These are phyloP conservation scores for Himalopsyche phryganea DNA, from an alignment of 1,140 invertebrate genomes.

Conservation along the genomic window DNA sequence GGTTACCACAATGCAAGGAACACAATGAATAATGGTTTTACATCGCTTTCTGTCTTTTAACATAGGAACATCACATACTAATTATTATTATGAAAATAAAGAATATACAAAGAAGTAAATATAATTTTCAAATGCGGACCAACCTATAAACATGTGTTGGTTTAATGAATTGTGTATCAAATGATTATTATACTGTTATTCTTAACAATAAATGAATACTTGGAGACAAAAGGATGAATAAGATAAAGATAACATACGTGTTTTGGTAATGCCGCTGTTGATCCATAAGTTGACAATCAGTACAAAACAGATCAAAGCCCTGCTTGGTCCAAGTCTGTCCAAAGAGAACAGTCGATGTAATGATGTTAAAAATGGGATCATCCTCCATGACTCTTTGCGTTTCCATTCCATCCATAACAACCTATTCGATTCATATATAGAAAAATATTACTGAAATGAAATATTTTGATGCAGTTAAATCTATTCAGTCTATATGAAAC, in stretches of 20 bases:
- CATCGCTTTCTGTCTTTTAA: no score
- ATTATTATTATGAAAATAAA: no score
- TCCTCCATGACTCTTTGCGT: constrained; percentile 42
- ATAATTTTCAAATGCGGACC: no score
- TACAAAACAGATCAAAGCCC: constrained; percentile 55
- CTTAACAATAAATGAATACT: no score
- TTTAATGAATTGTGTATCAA: no score
- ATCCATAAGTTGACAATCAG: constrained; percentile 52
- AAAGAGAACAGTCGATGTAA: constrained; percentile 61
- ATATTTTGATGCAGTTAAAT: constrained; percentile 1
- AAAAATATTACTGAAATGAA: neutral
- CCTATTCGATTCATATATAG: constrained; percentile 15
- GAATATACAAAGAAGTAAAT: no score
- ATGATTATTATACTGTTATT: no score
- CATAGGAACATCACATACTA: no score
- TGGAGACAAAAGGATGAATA: no score
- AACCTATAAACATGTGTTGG: no score
- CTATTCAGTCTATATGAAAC: constrained; percentile 8
- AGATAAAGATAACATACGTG: constrained; percentile 25
- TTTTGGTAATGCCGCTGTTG: constrained; percentile 44
- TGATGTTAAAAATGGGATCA: constrained; percentile 62
- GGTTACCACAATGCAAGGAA: no score
- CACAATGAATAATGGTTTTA: no score
- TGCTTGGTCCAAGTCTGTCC: constrained; percentile 62
- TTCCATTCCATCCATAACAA: constrained; percentile 27